Conservation (phyloP, 2,113 vertebrate species). For the Atherinomorus stipes region DNA sequence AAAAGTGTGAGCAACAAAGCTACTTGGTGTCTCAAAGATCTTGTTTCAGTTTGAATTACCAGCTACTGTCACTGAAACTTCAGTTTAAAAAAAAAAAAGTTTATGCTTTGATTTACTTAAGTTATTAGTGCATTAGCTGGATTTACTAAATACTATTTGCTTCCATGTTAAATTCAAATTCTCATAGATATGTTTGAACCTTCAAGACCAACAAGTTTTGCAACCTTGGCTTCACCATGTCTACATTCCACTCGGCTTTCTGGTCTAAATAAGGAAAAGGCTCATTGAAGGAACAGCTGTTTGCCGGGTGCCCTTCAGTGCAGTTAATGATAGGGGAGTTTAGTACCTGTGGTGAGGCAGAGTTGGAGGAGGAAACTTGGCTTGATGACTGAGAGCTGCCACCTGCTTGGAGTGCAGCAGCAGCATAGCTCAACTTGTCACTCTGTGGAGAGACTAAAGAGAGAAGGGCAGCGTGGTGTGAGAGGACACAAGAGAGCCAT, state of each 20-base stretch:
- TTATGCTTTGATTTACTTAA: not conserved
- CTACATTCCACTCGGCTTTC: not conserved
- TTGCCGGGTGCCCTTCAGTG: not conserved
- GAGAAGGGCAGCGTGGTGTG: slow-evolving; percentile 5
- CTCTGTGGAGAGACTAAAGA: slow-evolving; percentile 77
- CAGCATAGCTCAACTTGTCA: slow-evolving; percentile 87
- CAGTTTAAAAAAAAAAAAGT: fast-evolving
- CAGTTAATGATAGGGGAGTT: not conserved
- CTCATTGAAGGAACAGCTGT: slow-evolving; percentile 3
- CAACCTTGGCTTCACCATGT: not conserved
- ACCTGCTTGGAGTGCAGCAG: slow-evolving; percentile 84
- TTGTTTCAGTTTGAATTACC: no score
- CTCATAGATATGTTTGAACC: not conserved
- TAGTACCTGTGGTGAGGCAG: slow-evolving; percentile 78
- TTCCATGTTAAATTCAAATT: not conserved
- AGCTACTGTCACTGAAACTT: no score
- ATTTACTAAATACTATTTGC: not conserved
- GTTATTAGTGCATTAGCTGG: not conserved
- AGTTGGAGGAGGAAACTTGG: slow-evolving; percentile 57
- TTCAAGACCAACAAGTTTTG: not conserved
- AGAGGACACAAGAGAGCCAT: slow-evolving; percentile 13
- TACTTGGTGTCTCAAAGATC: no score
- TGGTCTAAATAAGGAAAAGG: not conserved
- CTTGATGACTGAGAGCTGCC: slow-evolving; percentile 52
- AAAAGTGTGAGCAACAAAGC: no score